Percentiles rank a stretch among this genome's conserved stretches.
Conservation (phyloP, 2,797 vertebrate genomes). For the Cheirogaleus major region DNA sequence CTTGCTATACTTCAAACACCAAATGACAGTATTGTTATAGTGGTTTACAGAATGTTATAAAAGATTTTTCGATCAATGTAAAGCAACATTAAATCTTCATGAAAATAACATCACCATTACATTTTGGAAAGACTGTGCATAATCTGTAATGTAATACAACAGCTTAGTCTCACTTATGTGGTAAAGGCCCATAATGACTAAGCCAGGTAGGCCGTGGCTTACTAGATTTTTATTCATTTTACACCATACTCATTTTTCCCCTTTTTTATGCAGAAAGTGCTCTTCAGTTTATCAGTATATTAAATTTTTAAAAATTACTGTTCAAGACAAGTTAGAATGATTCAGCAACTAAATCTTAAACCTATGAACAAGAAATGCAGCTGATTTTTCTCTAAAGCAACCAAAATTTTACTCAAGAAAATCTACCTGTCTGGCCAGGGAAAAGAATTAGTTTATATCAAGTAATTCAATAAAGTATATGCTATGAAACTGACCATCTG, state of each 20-base stretch:
- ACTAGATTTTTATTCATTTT: slow-evolving; percentile 55
- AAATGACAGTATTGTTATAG: background rate
- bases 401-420: slow-evolving; percentile 57
- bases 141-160: slow-evolving; percentile 5
- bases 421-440: slow-evolving; percentile 46
- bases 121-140: background rate
- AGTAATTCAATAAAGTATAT: slow-evolving; percentile 25
- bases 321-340: slow-evolving; percentile 71
- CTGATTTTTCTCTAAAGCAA: slow-evolving; percentile 62
- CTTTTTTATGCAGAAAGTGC: background rate
- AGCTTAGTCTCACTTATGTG: slow-evolving; percentile 47
- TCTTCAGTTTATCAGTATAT: slow-evolving; percentile 33
- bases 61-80: slow-evolving; percentile 28
- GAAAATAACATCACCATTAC: background rate
- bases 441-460: slow-evolving; percentile 47
- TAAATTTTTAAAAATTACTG: slow-evolving; percentile 21
- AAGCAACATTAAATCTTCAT: slow-evolving; percentile 5
- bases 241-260: background rate
- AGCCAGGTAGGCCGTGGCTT: slow-evolving; percentile 73
- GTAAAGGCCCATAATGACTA: slow-evolving; percentile 76
- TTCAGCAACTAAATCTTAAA: slow-evolving; percentile 79
- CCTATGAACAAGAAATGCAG: slow-evolving; percentile 61
- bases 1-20: background rate
- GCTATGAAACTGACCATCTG: background rate
- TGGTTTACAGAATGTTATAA: slow-evolving; percentile 4